These are phyloP conservation scores for Silurus lanzhouensis DNA, from an alignment of 2,797 vertebrate genomes.

Conservation along the genomic window DNA sequence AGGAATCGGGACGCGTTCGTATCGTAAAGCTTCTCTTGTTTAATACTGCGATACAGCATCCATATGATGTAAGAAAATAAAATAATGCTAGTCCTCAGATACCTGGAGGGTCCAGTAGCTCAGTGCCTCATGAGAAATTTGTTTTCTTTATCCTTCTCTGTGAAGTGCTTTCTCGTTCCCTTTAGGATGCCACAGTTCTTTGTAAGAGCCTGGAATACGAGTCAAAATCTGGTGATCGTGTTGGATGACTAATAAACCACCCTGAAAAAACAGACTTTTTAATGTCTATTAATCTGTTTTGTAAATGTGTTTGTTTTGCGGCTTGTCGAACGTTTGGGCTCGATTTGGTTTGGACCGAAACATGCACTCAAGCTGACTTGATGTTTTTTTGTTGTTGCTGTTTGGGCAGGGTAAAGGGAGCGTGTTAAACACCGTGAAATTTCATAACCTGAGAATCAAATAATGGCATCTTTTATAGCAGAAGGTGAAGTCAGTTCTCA, in stretches of 20 bases:
- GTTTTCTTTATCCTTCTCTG: constrained; percentile 5
- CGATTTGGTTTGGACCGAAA: too few species aligned
- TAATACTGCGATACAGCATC: constrained; percentile 5
- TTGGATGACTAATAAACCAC: constrained; percentile 56
- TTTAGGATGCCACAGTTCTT: constrained; percentile 50
- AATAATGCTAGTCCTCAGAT: not conserved
- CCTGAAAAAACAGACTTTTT: constrained; percentile 25
- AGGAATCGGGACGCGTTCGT: not conserved
- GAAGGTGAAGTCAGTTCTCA: too few species aligned
- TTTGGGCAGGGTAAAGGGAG: too few species aligned
- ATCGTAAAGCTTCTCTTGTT: not conserved
- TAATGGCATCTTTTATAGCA: too few species aligned
- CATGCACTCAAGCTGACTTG: too few species aligned
- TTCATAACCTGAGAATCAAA: too few species aligned
- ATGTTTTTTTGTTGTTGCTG: too few species aligned
- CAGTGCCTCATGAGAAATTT: constrained; percentile 61
- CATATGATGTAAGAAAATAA: not conserved
- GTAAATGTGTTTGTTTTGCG: not conserved
- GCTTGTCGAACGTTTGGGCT: not conserved
- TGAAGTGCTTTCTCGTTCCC: constrained; percentile 59
- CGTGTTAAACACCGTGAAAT: too few species aligned
- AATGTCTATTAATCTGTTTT: not conserved
- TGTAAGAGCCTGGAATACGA: constrained; percentile 50
- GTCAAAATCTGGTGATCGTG: constrained; percentile 43
- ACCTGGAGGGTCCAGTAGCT: constrained; percentile 63